A percentile compares a stretch with the other conserved stretches of the same genome.
Conservation (phyloP, 2,113 vertebrate genomes). For the Oreocharis arfaki region DNA sequence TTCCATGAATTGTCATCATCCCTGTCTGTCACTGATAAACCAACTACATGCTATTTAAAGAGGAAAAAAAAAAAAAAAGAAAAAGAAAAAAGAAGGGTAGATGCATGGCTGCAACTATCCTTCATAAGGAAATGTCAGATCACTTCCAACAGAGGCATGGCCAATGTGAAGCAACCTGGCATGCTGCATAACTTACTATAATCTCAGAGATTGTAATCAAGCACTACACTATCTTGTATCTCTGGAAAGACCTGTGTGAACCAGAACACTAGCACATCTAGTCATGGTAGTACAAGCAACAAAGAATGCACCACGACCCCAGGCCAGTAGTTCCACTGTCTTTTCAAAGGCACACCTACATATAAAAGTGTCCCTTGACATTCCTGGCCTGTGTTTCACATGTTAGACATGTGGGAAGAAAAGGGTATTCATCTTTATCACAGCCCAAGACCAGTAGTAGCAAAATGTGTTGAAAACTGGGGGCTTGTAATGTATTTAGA, state of each 20-base stretch:
- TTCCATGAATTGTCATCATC: not conserved
- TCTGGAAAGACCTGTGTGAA: not conserved
- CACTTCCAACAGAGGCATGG: not conserved
- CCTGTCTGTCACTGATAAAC: not conserved
- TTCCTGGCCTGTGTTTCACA: not conserved
- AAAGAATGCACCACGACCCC: not conserved
- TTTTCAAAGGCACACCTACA: not conserved
- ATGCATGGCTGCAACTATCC: fast-evolving
- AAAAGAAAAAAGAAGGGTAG: not conserved
- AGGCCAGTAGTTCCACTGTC: not conserved
- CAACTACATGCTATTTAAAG: not conserved
- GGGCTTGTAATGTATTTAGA: not conserved
- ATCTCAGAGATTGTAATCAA: not conserved
- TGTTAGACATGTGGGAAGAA: not conserved
- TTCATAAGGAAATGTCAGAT: not conserved
- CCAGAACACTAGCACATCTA: not conserved
- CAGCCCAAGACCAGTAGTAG: not conserved
- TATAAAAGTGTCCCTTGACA: not conserved
- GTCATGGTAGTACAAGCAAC: not conserved
- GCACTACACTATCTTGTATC: not conserved
- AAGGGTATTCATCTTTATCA: not conserved
- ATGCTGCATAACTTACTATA: not conserved
- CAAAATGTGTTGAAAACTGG: not conserved
- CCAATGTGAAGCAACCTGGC: not conserved
- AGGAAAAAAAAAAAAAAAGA: fast-evolving